Evolutionary conservation across 2,113 vertebrate species (phyloP), one percentile per base, ranked within the genome.

Genomic region (Dasyprocta punctata): DNA sequence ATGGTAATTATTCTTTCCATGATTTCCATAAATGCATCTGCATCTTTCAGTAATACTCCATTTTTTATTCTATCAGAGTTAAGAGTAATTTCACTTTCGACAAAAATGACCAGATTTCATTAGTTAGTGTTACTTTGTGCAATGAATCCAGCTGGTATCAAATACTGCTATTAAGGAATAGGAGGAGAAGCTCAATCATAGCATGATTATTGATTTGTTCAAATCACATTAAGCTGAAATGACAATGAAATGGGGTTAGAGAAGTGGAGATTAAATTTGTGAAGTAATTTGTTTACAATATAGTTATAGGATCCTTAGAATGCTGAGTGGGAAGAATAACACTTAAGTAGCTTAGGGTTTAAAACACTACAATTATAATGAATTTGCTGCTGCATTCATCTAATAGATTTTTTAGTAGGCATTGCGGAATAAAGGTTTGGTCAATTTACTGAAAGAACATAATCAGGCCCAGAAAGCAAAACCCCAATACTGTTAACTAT

Each of bases 1-100:
- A 99, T 98, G 99, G 99, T 99, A 99, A 99, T 97, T 98, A 98
- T 97, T 94, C 93, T 95, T 92, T 86, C 92, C 92, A 52, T 97
- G 82, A 86, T 98, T 98, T 97, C 90, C 36, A 1, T 97, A 61
- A 85, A 44, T 33, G 5, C 67, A 19, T 10, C 75, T 22, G 44
- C 94, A 71, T 94, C 0, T 98, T 98, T 85, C 54, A 87, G 44
- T 44, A 17, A 63, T 20, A 97, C 96, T 92, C 41, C 89, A 78
- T 49, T 95, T 88, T 89, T 97, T 52, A 89, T 80, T 93, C 52
- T 20, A 73, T 77, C 81, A 92, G 75, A 22, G 36, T 97, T 97
- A 95, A 90, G 12, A 86, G 16, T 69, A 78, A 81, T 60, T 86
- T 96, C 86, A 80, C 97, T 93, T 97, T 93, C 94, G 33, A 86